A percentile compares a stretch with the other conserved stretches of the same genome.
Conservation (phyloP, 2,113 vertebrate species). For the Alouatta palliata region DNA sequence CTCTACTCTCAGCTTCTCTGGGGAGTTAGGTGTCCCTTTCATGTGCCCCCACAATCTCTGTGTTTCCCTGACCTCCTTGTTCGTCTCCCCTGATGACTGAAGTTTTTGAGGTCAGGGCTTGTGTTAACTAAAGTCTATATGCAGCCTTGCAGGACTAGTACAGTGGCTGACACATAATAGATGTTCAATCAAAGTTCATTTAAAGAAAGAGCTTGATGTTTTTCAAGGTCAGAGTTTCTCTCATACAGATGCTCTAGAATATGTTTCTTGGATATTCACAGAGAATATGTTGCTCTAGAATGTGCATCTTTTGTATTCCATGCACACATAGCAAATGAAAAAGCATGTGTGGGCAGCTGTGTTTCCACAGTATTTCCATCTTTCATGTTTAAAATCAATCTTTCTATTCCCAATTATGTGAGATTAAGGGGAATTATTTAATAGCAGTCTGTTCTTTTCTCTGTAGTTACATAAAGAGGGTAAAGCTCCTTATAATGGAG, state of each 20-base stretch:
- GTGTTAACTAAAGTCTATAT: no score
- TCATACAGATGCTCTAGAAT: background rate
- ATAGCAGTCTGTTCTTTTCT: background rate
- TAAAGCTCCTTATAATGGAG: background rate
- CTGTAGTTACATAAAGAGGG: background rate
- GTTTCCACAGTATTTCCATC: background rate
- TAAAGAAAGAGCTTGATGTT: background rate
- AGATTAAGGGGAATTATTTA: background rate
- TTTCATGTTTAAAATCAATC: background rate
- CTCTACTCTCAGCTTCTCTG: background rate
- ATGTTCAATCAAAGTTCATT: background rate
- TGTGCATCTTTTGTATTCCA: background rate
- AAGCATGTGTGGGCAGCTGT: background rate
- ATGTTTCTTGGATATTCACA: background rate
- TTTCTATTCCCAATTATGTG: background rate
- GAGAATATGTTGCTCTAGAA: no score
- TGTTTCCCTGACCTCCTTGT: background rate
- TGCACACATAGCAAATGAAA: background rate
- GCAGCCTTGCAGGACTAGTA: background rate
- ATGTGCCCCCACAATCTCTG: rapidly evolving
- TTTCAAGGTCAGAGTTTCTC: background rate
- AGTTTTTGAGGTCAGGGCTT: background rate
- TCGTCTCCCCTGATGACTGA: background rate
- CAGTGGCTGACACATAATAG: background rate
- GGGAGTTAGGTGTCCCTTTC: background rate